Conservation (phyloP, 2,888 invertebrate species). For the Willowsia nigromaculata region DNA sequence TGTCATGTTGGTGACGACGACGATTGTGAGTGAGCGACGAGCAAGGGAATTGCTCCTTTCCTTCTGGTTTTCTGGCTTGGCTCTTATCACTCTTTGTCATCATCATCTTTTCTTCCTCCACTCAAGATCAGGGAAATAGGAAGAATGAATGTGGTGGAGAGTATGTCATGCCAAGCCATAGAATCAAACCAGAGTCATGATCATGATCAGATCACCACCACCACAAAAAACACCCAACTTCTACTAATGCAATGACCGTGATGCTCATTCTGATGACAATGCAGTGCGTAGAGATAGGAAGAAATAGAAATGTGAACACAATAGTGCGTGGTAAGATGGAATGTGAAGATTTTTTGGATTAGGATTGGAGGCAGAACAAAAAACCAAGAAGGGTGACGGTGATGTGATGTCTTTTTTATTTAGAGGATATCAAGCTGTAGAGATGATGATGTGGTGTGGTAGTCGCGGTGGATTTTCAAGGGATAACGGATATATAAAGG, state of each 20-base stretch:
- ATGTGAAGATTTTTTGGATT: background rate
- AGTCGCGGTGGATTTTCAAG: background rate
- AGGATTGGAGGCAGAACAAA: background rate
- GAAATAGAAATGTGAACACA: background rate
- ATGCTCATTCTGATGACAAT: constrained; percentile 17
- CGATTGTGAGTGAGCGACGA: background rate
- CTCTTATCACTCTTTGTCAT: constrained; percentile 39
- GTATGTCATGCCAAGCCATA: background rate
- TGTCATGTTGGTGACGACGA: background rate
- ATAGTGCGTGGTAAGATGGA: constrained; percentile 34
- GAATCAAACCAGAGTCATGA: constrained; percentile 20
- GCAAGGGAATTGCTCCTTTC: background rate
- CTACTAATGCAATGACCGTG: background rate
- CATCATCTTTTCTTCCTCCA: background rate
- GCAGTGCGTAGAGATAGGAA: constrained; percentile 5
- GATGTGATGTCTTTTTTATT: constrained; percentile 23
- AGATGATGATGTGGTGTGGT: background rate
- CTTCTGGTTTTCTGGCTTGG: constrained; percentile 43
- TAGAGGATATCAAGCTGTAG: background rate
- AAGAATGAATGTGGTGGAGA: background rate
- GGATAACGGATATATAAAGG: constrained; percentile 25
- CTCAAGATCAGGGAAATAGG: background rate
- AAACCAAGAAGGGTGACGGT: constrained; percentile 6
- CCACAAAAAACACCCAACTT: background rate
- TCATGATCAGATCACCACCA: background rate